Conservation (phyloP, 2,797 vertebrate genomes). For the Oceanodroma leucorhoa region DNA sequence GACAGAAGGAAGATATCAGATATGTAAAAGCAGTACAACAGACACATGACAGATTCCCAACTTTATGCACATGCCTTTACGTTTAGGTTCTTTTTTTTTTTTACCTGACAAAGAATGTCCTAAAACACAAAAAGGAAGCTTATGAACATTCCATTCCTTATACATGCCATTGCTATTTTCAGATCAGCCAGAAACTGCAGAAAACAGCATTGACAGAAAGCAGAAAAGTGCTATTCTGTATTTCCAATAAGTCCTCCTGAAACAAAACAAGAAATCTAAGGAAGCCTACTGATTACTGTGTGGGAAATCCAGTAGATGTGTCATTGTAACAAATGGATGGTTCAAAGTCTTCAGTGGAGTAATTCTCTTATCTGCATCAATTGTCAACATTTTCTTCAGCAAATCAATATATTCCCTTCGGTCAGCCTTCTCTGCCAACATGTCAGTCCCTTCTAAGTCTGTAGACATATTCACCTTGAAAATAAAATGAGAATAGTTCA, state of each 20-base stretch:
- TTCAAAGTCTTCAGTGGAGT: slow-evolving; percentile 97
- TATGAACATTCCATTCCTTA: neutral
- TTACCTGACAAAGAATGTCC: neutral
- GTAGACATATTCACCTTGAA: slow-evolving; percentile 95
- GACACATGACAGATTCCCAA: neutral
- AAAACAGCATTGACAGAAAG: neutral
- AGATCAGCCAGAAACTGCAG: neutral
- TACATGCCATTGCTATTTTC: neutral
- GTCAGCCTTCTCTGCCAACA: slow-evolving; percentile 97
- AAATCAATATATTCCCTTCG: slow-evolving; percentile 96
- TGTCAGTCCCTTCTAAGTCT: slow-evolving; percentile 93
- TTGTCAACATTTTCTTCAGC: slow-evolving; percentile 98
- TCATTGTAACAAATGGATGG: slow-evolving; percentile 96
- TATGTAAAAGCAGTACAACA: neutral
- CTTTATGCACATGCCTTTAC: neutral
- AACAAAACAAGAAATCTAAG: neutral
- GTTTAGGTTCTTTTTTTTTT: neutral
- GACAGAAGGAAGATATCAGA: neutral
- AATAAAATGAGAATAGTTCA: neutral
- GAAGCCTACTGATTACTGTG: slow-evolving; percentile 93
- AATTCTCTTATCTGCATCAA: slow-evolving; percentile 95
- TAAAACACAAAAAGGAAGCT: slow-evolving; percentile 5
- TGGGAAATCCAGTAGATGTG: slow-evolving; percentile 95
- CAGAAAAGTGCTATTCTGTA: neutral
- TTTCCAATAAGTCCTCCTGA: neutral